These are phyloP conservation scores for Dorcus parallelipipedus DNA, from an alignment of 2,888 invertebrate genomes.

Conservation along the genomic window DNA sequence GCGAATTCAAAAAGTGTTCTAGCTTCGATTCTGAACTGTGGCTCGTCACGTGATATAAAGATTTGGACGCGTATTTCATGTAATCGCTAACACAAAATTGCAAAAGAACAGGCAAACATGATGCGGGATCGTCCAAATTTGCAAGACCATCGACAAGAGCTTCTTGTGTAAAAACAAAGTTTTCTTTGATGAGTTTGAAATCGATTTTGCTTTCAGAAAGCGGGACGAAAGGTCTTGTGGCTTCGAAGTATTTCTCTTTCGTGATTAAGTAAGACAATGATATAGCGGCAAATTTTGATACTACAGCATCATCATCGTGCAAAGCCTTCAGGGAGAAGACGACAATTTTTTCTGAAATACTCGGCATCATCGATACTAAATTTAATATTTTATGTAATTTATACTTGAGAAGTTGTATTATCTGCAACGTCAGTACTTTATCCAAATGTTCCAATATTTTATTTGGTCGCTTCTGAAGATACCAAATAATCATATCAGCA, in stretches of 20 bases:
- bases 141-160: neutral
- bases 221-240: neutral
- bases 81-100: slow-evolving; percentile 15
- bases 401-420: neutral
- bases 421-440: neutral
- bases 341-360: no score
- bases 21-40: slow-evolving; percentile 10
- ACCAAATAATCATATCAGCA: neutral
- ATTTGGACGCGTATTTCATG: slow-evolving; percentile 6
- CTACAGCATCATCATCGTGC: neutral
- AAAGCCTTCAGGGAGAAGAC: neutral
- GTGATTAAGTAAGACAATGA: neutral
- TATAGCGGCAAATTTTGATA: neutral
- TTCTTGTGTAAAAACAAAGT: neutral
- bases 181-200: neutral
- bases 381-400: no score
- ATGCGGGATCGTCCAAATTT: slow-evolving; percentile 6
- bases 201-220: neutral
- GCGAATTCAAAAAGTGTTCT: neutral
- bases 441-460: neutral
- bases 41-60: slow-evolving; percentile 1
- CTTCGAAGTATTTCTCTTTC: neutral
- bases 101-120: slow-evolving; percentile 4
- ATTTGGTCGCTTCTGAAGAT: neutral
- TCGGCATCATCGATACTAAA: no score